Base-by-base conservation (phyloP, 2,888 invertebrate genomes). In the Folsomia candida region DNA sequence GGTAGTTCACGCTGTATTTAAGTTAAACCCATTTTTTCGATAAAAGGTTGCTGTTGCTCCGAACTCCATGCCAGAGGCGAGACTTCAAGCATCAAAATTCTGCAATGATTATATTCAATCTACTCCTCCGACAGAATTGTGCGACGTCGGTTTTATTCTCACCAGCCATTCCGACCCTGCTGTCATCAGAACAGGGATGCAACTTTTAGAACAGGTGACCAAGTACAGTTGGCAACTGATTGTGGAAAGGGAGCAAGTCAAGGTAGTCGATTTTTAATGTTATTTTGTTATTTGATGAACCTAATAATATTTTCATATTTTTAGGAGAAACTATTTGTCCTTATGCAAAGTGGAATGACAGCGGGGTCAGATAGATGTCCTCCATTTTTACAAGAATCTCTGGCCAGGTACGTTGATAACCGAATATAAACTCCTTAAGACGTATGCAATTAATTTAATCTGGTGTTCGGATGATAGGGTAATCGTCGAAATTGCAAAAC, bases 401-500 rank as follows among this genome's bases (percentile, higher is more conserved):
- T 79, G 22, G 76, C 78, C 4, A 77, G 73, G 78, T 78, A 73
- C 37, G 29, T 54, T 57, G 9, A 18, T 67, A n/a, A 11, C 2
- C 14, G 25, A 27, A 20, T 26, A 37, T 57, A 51, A 26, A 62
- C 25, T 67, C 4, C 26, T 60, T 11, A 60, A 24, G 11, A 18
- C 14, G 20, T 27, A 1, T 27, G 2, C 28, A 11, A 22, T 25
- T 20, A 64, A 51, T 20, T 60, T 11, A 20, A 20, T 51, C 20
- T 54, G 6, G 9, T 25, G 9, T 65, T 22, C 58, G 18, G n/a
- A 20, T 22, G 91, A 94, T 18, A 87, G 95, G 62, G 91, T 96
- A n/a, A 89, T 97, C 67, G 97, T 97, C 0, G 97, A 97, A 85
- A 94, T 97, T 90, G 91, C 94, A 67, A 97, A 97, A 82, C 87